A percentile compares a stretch with the other conserved stretches of the same genome.
Evolutionary conservation across 2,888 invertebrate species (phyloP).

Genomic region (Drymonia ruficornis): DNA sequence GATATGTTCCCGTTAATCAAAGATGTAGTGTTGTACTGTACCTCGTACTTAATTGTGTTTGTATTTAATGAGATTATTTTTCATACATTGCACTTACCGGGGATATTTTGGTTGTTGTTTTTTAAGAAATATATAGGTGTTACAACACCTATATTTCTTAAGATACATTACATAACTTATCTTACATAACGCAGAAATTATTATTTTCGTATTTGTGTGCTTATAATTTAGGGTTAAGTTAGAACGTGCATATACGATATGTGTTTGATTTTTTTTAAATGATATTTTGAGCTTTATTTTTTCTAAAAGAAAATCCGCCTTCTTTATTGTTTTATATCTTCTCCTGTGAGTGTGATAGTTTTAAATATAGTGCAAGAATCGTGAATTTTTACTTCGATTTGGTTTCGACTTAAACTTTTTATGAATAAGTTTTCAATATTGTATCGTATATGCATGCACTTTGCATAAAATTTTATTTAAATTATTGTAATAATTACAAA

Average conservation of each 20-base stretch:
- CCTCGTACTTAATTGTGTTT: not conserved
- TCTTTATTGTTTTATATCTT: constrained; percentile 1
- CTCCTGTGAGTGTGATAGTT: constrained; percentile 10
- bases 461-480: not conserved
- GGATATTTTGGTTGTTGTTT: too few species aligned
- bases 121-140: too few species aligned
- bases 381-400: too few species aligned
- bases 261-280: not conserved
- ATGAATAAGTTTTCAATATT: too few species aligned
- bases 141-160: too few species aligned
- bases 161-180: not conserved
- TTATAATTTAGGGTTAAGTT: not conserved
- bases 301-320: not conserved
- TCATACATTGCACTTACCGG: too few species aligned
- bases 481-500: not conserved
- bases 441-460: constrained; percentile 7
- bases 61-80: not conserved
- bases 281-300: not conserved
- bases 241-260: constrained; percentile 6
- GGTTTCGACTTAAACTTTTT: too few species aligned
- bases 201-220: not conserved
- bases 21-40: not conserved
- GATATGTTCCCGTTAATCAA: not conserved
- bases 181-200: not conserved
- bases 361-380: not conserved